Conservation (phyloP, 2,113 vertebrate genomes). For the Ptilonorhynchus violaceus region DNA sequence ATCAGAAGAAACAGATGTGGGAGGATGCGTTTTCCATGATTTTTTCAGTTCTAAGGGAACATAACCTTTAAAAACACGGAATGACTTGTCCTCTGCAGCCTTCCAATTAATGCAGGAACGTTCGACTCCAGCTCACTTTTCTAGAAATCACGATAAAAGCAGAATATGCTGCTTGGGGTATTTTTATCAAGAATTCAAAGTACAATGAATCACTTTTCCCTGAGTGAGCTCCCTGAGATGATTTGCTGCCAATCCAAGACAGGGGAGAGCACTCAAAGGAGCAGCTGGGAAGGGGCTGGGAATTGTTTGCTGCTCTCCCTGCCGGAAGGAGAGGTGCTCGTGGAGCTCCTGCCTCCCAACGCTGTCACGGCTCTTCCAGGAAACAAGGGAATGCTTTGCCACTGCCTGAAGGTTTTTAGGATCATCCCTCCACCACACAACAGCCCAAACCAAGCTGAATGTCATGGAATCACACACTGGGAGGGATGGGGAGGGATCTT, state of each 20-base stretch:
- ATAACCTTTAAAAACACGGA: not conserved
- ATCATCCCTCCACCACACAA: not conserved
- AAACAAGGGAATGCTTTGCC: not conserved
- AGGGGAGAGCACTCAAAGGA: not conserved
- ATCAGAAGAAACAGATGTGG: not conserved
- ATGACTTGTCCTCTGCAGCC: not conserved
- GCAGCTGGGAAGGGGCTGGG: not conserved
- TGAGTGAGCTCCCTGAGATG: not conserved
- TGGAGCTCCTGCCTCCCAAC: not conserved
- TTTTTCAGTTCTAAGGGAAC: not conserved
- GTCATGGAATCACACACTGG: not conserved
- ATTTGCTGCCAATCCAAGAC: not conserved
- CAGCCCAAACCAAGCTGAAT: not conserved
- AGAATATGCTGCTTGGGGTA: not conserved
- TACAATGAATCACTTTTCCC: not conserved
- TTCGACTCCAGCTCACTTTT: not conserved
- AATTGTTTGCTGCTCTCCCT: not conserved
- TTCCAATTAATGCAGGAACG: not conserved
- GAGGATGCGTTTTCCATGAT: not conserved
- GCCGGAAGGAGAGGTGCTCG: not conserved
- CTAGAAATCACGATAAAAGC: fast-evolving
- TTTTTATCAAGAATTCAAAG: not conserved
- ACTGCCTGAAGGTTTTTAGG: fast-evolving
- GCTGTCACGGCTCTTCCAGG: not conserved
- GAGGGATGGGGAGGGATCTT: not conserved